These are phyloP conservation scores for Calyptommatus sinebrachiatus DNA, from an alignment of 2,113 vertebrate genomes.

Conservation along the genomic window DNA sequence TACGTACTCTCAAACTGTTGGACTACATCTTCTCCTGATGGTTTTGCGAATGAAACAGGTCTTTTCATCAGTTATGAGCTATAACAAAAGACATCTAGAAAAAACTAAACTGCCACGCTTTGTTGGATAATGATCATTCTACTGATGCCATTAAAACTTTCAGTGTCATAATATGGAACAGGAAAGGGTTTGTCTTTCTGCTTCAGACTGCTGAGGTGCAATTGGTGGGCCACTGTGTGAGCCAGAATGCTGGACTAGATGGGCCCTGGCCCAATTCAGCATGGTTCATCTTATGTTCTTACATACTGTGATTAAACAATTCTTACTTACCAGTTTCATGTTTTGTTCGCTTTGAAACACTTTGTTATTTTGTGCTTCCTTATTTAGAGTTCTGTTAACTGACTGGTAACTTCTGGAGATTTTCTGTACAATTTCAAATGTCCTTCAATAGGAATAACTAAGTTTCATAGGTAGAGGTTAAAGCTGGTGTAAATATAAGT, in stretches of 20 bases:
- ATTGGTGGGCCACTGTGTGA: too few relatives aligned
- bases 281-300: too few relatives aligned
- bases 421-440: background rate
- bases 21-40: background rate
- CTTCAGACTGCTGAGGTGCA: too few relatives aligned
- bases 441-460: background rate
- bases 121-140: background rate
- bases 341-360: too few relatives aligned
- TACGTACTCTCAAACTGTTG: background rate
- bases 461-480: background rate
- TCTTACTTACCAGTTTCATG: too few relatives aligned
- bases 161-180: too few relatives aligned
- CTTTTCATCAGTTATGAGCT: constrained; percentile 34
- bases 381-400: rapidly evolving
- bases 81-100: constrained; percentile 43
- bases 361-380: background rate
- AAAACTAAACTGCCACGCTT: constrained; percentile 39
- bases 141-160: too few relatives aligned
- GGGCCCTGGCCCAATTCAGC: too few relatives aligned
- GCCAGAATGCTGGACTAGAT: too few relatives aligned
- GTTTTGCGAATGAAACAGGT: background rate
- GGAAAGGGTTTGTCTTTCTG: too few relatives aligned
- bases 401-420: rapidly evolving
- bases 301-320: too few relatives aligned
- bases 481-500: background rate